Evolutionary conservation across 2,113 vertebrate species (phyloP), one percentile per base, ranked within the genome.

Genomic region (Trematomus loennbergii): DNA sequence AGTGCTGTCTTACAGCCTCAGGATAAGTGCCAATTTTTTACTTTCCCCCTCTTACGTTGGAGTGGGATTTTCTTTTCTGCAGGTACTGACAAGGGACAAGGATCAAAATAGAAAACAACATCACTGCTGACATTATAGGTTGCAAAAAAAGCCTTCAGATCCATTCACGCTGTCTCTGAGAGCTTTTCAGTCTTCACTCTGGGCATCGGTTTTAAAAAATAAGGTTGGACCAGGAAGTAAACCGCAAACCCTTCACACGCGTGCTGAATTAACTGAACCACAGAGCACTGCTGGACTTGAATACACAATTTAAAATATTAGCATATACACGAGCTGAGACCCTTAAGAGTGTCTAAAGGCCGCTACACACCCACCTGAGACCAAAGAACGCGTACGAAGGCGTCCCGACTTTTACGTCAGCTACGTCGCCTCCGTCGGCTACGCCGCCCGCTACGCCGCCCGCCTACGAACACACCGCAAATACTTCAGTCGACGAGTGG

Each of bases 1-100:
- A 57, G 49, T 33, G 78, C 60, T 9, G 9, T 48, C 36, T 59
- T 17, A 16, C 52, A 36, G 80, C 67, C 80, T 64, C 53, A 13
- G 80, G 72, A 46, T 29, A 16, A 50, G n/a, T 20, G 54, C 55
- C 13, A 5, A 2, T 25, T 25, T 22, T 45, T 64, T 20, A 48
- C 25, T 73, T 33, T 4, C 40, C 18, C n/a, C 57, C 40, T 69
- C 57, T 58, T 1, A 43, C 3, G 12, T 29, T 12, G 52, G 43
- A 12, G 36, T 29, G 54, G 67, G 67, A 22, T 40, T 12, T 29
- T n/a, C 48, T 72, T 60, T 45, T 3, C 48, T 54, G 7, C n/a
- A 12, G 29, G n/a, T 33, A 12, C 52, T 9, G 60, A 45, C 68
- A 49, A 72, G 16, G n/a, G 45, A 33, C 45, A 29, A 46, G 67